Base-by-base conservation (phyloP, 2,888 invertebrate genomes). In the Girardia tigrina region DNA sequence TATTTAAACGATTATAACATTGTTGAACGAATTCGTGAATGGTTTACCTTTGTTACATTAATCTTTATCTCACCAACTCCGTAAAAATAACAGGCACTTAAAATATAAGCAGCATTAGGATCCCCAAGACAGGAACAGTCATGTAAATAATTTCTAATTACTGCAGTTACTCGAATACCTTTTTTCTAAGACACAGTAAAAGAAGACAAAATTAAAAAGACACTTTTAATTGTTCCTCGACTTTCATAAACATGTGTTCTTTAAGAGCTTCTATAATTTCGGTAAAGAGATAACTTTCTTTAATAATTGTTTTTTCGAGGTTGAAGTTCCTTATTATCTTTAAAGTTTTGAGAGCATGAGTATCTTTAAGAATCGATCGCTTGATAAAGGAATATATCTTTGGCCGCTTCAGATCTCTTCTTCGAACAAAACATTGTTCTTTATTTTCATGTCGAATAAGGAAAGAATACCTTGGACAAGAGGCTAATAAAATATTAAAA, bases 91-190 rank as follows among this genome's bases (percentile, higher is more conserved):
- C 8, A 6, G 23, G 36, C 36, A 29, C 29, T 29, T n/a, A 72
- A 26, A 20, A 72, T 42, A 26, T 29, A 72, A 6, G n/a, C 26
- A 2, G 73, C 73, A 42, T 72, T 36, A 27, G 29, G 6, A 26
- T 29, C 29, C 26, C 29, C 73, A 6, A 72, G n/a, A 72, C 73
- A 72, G 6, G 36, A 29, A 29, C 29, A 29, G 36, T 72, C 73
- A 29, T 72, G 1, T 20, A 72, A 36, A n/a, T 72, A 72, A 12
- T 56, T 56, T 56, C 8, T 23, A n/a, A 56, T 56, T 16, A 56
- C n/a, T 16, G n/a, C 23, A n/a, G n/a, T 16, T 6, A 56, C 23
- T 56, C 23, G n/a, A 8, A 56, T 56, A 2, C 56, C 56, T 20
- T 56, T 8, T 12, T 20, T 56, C 56, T 56, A 23, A 4, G n/a